Evolutionary conservation across 2,797 vertebrate genomes (phyloP), one percentile per base, ranked within the genome.

Genomic region (Enoplosus armatus): DNA sequence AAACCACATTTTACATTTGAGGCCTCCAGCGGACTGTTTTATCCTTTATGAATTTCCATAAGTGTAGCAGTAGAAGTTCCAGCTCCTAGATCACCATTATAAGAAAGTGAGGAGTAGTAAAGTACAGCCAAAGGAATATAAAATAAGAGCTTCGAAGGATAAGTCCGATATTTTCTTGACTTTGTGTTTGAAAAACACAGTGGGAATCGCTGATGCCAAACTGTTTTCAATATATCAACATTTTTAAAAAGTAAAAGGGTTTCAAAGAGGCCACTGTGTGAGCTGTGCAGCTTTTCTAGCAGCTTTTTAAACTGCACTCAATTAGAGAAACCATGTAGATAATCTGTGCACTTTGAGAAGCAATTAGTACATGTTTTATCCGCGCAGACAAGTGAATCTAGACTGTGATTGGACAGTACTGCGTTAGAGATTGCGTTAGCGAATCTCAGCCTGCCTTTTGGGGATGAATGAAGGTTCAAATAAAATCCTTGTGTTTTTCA

Each of bases 401-500:
- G 8, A 33, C n/a, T n/a, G 6, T 59, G 4, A 11, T 45, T 47
- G 14, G 22, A 11, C 12, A 18, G 18, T 39, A 14, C 6, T 68
- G 20, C 4, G 4, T 20, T 1, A 9, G 15, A 51, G 53, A 31
- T 14, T n/a, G n/a, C n/a, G n/a, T 15, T 31, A n/a, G 8, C 3
- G 59, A 60, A 63, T 22, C 12, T 79, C 10, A 16, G 16, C 2
- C n/a, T 3, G 6, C 4, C 41, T 62, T 15, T 62, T 5, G 48
- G 9, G 11, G 14, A 47, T 24, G 10, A 50, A 47, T 27, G 14
- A 10, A 53, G 5, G 0, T 56, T 53, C 4, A 53, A 60, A 50
- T 56, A 7, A 43, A 60, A n/a, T 29, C 0, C 4, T 79, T 80
- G 9, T 87, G 18, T 85, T 77, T 89, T 89, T 14, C 80, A 96